phyloP scores from a whole-genome alignment of 1,140 invertebrate species.

The Leguminivora glycinivorella region DNA sequence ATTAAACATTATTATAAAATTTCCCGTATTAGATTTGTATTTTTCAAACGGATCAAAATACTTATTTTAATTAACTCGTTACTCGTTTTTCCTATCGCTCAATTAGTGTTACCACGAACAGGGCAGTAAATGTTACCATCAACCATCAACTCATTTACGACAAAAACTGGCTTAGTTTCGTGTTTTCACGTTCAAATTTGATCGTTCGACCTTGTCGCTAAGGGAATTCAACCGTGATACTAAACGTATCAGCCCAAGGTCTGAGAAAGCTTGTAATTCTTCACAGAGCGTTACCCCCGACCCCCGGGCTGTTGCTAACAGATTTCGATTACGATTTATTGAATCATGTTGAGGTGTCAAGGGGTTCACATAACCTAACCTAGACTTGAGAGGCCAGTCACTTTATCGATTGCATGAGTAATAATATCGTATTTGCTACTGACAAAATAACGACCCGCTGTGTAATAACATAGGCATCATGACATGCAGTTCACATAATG shows the following conservation, averaged over 20 bases:
- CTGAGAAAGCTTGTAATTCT: slow-evolving; percentile 35
- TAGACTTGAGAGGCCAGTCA: slow-evolving; percentile 16
- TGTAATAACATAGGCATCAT: neutral
- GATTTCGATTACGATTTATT: slow-evolving; percentile 32
- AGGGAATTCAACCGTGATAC: slow-evolving; percentile 35
- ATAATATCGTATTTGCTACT: neutral
- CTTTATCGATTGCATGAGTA: neutral
- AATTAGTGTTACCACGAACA: slow-evolving; percentile 16
- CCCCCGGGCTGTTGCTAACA: slow-evolving; percentile 29
- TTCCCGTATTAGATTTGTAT: neutral
- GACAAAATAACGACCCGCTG: neutral
- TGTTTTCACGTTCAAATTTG: slow-evolving; percentile 27
- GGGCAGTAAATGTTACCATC: slow-evolving; percentile 13
- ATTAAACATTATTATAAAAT: neutral
- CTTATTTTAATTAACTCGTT: neutral
- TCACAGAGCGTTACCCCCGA: slow-evolving; percentile 31
- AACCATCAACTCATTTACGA: slow-evolving; percentile 1
- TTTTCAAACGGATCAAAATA: neutral
- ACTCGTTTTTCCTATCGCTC: neutral
- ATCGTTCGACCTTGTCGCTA: slow-evolving; percentile 32
- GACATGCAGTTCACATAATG: neutral
- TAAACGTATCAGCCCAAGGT: slow-evolving; percentile 38
- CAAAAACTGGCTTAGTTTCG: slow-evolving; percentile 4
- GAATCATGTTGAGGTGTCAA: slow-evolving; percentile 26
- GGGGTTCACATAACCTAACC: slow-evolving; percentile 2